Evolutionary conservation across 2,113 vertebrate species (phyloP).

Genomic region (Orthonyx spaldingii): DNA sequence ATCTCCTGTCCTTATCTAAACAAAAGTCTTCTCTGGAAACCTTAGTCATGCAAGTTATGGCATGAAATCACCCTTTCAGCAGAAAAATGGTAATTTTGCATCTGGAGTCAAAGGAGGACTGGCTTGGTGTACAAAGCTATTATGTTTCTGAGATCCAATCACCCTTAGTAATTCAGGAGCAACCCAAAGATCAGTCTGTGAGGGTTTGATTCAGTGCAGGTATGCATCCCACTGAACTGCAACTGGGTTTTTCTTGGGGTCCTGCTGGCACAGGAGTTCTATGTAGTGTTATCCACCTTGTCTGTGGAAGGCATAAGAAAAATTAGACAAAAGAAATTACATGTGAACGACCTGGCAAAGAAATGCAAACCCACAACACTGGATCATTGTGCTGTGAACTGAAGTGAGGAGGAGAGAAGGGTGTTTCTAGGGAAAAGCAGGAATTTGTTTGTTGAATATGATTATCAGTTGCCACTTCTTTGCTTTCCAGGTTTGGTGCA

Average conservation of each 20-base stretch:
- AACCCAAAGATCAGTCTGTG: neutral
- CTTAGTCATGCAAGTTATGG: constrained; percentile 66
- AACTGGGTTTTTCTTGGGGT: neutral
- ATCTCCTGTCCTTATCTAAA: constrained; percentile 69
- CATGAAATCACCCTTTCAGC: constrained; percentile 67
- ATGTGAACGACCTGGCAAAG: neutral
- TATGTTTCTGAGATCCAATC: constrained; percentile 46
- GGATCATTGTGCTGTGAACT: neutral
- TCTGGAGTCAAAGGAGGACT: constrained; percentile 56
- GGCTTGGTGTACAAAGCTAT: constrained; percentile 43
- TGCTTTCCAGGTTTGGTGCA: neutral
- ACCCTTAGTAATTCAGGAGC: constrained; percentile 29
- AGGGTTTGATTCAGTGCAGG: neutral
- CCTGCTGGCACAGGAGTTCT: neutral
- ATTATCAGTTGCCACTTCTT: neutral
- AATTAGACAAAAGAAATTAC: neutral
- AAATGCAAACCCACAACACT: neutral
- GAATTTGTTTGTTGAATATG: neutral
- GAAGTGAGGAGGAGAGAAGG: neutral
- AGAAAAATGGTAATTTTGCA: constrained; percentile 60
- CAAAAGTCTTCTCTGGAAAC: constrained; percentile 66
- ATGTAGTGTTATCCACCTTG: neutral
- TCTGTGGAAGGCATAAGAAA: neutral
- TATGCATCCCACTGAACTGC: neutral
- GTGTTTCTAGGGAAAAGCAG: neutral